These are phyloP conservation scores for Zoanthus sansibaricus DNA, from an alignment of 92 coral and sea anemone species.

Conservation along the genomic window DNA sequence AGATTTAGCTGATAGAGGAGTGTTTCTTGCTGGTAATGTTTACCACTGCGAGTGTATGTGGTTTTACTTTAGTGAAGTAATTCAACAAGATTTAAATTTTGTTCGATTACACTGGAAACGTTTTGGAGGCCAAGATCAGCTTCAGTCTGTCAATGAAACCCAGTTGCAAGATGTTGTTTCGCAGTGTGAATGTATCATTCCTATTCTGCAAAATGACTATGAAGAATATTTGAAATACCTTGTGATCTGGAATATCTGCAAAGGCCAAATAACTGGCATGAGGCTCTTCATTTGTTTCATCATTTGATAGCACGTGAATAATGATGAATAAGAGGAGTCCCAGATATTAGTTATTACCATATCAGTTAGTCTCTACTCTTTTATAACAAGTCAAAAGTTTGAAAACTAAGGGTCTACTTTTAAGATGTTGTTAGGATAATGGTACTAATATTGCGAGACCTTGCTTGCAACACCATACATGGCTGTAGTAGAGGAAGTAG, in stretches of 20 bases:
- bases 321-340: background rate
- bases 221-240: constrained; percentile 35
- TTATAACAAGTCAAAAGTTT: background rate
- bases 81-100: constrained; percentile 3
- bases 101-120: constrained; percentile 11
- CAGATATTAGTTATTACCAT: background rate
- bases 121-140: background rate
- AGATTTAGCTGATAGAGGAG: background rate
- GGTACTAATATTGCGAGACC: background rate
- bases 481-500: background rate
- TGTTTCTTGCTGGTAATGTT: background rate
- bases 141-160: background rate
- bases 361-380: background rate
- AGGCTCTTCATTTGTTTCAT: constrained; percentile 41
- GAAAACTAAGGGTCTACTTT: background rate
- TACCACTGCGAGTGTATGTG: constrained; percentile 7
- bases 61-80: background rate
- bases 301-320: constrained; percentile 10
- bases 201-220: constrained; percentile 23
- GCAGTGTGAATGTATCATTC: constrained; percentile 12
- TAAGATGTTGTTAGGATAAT: background rate
- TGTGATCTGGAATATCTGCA: constrained; percentile 27
- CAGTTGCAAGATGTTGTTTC: constrained; percentile 12
- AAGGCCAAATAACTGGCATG: constrained; percentile 47
- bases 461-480: background rate